Evolutionary conservation across 2,888 invertebrate genomes (phyloP), one percentile per base, ranked within the genome.

Genomic region (Zhengitettix transpicula): DNA sequence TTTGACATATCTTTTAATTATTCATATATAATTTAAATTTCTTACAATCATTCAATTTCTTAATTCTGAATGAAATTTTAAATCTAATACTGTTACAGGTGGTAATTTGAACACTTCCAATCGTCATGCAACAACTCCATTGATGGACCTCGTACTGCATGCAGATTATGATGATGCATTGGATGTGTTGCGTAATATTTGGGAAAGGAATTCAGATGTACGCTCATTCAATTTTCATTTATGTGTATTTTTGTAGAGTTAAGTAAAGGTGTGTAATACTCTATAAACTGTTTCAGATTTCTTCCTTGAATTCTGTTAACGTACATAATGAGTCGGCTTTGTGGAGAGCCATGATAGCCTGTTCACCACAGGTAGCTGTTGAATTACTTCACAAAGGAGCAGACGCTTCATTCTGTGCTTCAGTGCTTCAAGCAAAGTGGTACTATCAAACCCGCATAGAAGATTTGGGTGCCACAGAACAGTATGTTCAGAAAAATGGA

Each of bases 41-140:
- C 12, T 10, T 11, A 42, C 44, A 42, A 12, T 42, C 44, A 42
- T 2, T 8, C 12, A n/a, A 3, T 14, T 47, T 8, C 1, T 47
- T 47, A 14, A 47, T 14, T 47, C 2, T 47, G 47, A 14, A 8
- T 14, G 12, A 1, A 1, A 47, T 5, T 47, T 47, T 47, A 47
- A 47, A 47, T 47, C 2, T 3, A 47, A 5, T 7, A 47, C 14
- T 53, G 10, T 57, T 57, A 40, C 57, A 58, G 61, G 61, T 53
- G 65, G 64, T 12, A 60, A 65, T 53, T 44, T 65, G n/a, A 63
- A 65, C 54, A 60, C 56, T 16, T 42, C 57, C n/a, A 64, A 65
- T 59, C 58, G 59, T 14, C 65, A 65, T 61, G 64, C 63, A 28
- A 64, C 59, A 12, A 62, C 63, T 28, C 61, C 65, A 11, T 55